These are phyloP conservation scores for Tipula lateralis DNA, from an alignment of 2,888 invertebrate genomes.

Conservation along the genomic window DNA sequence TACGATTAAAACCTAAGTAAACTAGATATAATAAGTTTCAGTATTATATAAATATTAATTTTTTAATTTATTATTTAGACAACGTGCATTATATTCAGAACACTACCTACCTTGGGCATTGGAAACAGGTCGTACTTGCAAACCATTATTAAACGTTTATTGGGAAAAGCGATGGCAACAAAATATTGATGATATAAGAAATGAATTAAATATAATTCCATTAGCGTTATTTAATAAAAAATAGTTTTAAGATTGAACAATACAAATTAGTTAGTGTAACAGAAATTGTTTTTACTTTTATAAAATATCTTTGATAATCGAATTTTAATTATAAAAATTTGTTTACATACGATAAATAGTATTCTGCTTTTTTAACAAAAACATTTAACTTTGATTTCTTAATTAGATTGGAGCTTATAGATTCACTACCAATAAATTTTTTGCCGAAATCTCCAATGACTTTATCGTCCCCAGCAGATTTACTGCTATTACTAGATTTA, in stretches of 20 bases:
- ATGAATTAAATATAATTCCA: conserved; percentile 70
- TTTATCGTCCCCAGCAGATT: not conserved
- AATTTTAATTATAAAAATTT: not conserved
- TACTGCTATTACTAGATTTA: not conserved
- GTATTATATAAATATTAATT: conserved; percentile 74
- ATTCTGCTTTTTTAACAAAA: not conserved
- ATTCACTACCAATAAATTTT: not conserved
- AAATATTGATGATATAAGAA: conserved; percentile 69
- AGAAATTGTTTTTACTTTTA: not conserved
- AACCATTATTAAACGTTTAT: conserved; percentile 80
- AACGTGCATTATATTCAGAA: conserved; percentile 69
- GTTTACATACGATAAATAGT: not conserved
- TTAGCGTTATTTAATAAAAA: conserved; percentile 42
- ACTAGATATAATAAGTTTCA: conserved; percentile 29
- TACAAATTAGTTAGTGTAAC: not conserved
- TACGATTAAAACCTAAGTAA: conserved; percentile 72
- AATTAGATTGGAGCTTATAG: not conserved
- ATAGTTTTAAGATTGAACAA: not conserved
- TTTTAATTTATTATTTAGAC: conserved; percentile 48
- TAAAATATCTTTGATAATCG: no score
- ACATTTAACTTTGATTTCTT: not conserved
- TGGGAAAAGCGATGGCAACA: conserved; percentile 95
- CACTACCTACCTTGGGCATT: conserved; percentile 85
- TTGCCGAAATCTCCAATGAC: not conserved
- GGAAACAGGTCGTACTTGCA: conserved; percentile 65